Evolutionary conservation across 2,113 vertebrate species (phyloP).

Genomic region (Speoplatyrhinus poulsoni): DNA sequence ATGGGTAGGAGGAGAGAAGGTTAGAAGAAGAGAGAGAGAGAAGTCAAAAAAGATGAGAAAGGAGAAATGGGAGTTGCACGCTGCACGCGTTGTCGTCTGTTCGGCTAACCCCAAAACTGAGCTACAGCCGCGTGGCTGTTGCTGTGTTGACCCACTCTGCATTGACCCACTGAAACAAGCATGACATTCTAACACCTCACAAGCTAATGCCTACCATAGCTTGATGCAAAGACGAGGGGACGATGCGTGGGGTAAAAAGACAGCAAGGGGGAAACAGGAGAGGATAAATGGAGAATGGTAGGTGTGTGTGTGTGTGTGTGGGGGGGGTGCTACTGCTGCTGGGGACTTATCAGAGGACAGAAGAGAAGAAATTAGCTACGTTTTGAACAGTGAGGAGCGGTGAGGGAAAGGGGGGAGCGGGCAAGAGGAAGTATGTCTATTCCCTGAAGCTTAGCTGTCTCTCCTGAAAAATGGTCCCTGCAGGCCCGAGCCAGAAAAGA

Average conservation of each 20-base stretch:
- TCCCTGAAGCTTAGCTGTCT: slow-evolving; percentile 63
- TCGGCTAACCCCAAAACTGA: no score
- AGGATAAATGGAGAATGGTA: slow-evolving; percentile 1
- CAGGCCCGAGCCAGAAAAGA: slow-evolving; percentile 56
- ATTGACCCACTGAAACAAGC: no score
- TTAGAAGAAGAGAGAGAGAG: not conserved
- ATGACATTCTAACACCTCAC: no score
- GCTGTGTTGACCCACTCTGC: no score
- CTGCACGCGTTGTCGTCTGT: not conserved
- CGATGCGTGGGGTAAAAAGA: not conserved
- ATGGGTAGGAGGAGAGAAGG: not conserved
- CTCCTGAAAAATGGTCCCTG: slow-evolving; percentile 71
- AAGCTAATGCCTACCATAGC: no score
- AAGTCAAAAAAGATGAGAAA: not conserved
- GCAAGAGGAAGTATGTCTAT: slow-evolving; percentile 38
- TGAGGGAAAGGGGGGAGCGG: not conserved
- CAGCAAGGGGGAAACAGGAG: slow-evolving; percentile 16
- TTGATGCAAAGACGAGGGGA: not conserved
- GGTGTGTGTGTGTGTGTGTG: not conserved
- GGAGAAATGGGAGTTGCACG: not conserved
- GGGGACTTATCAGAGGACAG: not conserved
- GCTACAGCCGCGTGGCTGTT: no score
- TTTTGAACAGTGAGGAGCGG: not conserved
- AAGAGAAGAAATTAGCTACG: slow-evolving; percentile 19
- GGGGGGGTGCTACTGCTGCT: not conserved